Percentiles rank a stretch among this genome's conserved stretches.
These are phyloP conservation scores for Halisarca cf. caerulea DNA, from an alignment of 37 sponge, comb jelly and placozoan genomes.

Conservation along the genomic window DNA sequence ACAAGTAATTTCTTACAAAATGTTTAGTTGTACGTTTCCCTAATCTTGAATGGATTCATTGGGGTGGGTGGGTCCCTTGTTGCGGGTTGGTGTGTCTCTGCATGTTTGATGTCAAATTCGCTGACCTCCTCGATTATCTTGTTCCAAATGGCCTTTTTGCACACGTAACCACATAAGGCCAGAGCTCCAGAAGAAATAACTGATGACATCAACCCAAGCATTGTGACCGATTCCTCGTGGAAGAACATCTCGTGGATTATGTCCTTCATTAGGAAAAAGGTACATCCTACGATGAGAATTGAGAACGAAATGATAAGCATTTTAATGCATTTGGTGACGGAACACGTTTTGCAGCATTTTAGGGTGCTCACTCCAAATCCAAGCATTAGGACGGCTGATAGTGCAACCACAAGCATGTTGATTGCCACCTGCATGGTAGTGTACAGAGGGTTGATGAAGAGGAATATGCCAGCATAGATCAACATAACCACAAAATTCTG, in stretches of 20 bases:
- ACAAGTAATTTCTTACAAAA: no score
- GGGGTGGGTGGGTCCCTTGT: no score
- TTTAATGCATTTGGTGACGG: background rate
- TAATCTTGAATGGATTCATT: no score
- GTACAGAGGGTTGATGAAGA: slow-evolving; percentile 18
- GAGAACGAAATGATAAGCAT: background rate
- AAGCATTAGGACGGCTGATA: background rate
- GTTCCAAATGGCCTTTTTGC: background rate
- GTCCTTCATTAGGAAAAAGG: background rate
- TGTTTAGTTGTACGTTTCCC: no score
- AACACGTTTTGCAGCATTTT: background rate
- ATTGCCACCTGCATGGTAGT: background rate
- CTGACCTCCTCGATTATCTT: background rate
- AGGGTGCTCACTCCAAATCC: background rate
- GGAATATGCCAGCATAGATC: background rate
- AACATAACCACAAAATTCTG: background rate
- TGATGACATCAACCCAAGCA: background rate
- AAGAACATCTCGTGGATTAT: background rate
- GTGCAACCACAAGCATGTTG: background rate
- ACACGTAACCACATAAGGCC: background rate
- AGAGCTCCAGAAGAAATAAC: background rate
- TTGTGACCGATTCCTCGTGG: background rate
- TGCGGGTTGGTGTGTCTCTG: no score
- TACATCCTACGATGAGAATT: background rate
- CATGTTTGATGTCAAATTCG: background rate